A percentile compares a stretch with the other conserved stretches of the same genome.
phyloP scores from a whole-genome alignment of 1,140 invertebrate species.

The Leptinotarsa lineolata region DNA sequence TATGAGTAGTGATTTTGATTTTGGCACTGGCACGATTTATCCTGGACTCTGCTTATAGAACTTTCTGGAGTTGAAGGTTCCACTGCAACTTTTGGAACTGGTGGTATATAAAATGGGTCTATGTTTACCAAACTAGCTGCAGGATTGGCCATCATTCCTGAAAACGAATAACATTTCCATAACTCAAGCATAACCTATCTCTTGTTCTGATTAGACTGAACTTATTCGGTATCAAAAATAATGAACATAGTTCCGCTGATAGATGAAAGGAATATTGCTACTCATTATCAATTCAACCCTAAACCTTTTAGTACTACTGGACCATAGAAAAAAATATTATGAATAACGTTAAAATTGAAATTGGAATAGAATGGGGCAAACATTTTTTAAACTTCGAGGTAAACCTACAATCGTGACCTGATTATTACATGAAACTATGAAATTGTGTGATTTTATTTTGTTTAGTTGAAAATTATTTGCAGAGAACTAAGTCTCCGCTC shows the following conservation, averaged over 20 bases:
- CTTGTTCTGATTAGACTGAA: no score
- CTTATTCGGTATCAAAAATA: no score
- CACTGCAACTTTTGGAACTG: slow-evolving; percentile 72
- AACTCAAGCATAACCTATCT: no score
- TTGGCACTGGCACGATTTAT: slow-evolving; percentile 9
- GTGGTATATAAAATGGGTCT: slow-evolving; percentile 58
- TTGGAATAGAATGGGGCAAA: no score
- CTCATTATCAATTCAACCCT: no score
- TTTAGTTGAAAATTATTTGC: not conserved
- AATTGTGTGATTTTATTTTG: not conserved
- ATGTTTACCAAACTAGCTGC: slow-evolving; percentile 67
- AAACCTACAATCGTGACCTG: not conserved
- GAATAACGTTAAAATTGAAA: no score
- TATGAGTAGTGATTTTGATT: slow-evolving; percentile 1
- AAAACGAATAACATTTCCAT: not conserved
- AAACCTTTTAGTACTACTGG: no score
- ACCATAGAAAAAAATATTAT: no score
- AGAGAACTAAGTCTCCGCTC: not conserved
- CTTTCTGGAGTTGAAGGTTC: slow-evolving; percentile 74
- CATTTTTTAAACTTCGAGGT: no score
- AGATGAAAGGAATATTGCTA: no score
- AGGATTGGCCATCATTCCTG: slow-evolving; percentile 59
- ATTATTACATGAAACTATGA: not conserved
- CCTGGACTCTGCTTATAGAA: slow-evolving; percentile 26
- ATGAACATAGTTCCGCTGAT: no score